Conservation (phyloP, 1,140 invertebrate genomes). For the Drosophila kanapiae region DNA sequence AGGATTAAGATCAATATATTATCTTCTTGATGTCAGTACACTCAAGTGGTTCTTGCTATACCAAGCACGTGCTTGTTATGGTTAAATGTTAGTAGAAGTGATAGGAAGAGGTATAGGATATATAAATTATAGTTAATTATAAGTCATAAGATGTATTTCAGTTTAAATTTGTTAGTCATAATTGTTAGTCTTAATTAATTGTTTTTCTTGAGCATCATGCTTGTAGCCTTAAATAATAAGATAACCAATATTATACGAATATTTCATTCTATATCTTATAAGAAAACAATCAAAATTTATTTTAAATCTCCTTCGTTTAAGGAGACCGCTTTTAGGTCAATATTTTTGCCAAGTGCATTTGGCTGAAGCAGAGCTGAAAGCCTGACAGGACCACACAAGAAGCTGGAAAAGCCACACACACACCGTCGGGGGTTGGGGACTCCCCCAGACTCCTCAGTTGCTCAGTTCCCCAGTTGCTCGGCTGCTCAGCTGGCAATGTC, state of each 20-base stretch:
- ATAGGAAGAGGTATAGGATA: too few species aligned
- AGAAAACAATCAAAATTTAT: background rate
- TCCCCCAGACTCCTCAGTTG: conserved; percentile 5
- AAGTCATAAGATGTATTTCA: background rate
- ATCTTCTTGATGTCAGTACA: too few species aligned
- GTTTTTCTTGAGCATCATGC: background rate
- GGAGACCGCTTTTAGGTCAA: too few species aligned
- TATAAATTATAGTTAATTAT: background rate
- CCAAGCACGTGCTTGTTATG: too few species aligned
- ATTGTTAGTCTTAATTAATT: too few species aligned
- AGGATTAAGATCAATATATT: too few species aligned
- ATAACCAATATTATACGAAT: too few species aligned
- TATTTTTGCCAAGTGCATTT: conserved; percentile 37
- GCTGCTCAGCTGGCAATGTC: conserved; percentile 34
- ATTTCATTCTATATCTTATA: background rate
- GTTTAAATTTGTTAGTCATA: too few species aligned
- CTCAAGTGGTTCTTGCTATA: too few species aligned
- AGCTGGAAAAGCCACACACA: conserved; percentile 73
- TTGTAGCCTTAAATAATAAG: background rate
- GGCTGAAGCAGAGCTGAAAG: conserved; percentile 44
- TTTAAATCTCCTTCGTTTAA: background rate
- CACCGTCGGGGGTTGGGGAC: conserved; percentile 21
- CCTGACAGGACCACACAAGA: conserved; percentile 81
- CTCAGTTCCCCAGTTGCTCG: conserved; percentile 24
- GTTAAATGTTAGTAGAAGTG: too few species aligned